These are phyloP conservation scores for Elephantulus edwardii DNA, from an alignment of 2,113 vertebrate genomes.

Conservation along the genomic window DNA sequence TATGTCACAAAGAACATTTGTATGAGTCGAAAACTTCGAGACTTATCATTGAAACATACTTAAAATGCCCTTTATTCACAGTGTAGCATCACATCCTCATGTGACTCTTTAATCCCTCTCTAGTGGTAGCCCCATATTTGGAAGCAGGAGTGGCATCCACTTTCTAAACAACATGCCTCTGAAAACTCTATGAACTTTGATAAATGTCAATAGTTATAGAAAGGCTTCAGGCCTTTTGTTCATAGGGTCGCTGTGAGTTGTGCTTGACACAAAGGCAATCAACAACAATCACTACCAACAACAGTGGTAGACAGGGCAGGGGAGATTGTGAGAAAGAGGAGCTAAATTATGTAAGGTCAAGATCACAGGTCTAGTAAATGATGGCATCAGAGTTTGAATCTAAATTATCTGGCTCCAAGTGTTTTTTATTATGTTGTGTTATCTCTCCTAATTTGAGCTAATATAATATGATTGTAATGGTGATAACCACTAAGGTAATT, in stretches of 20 bases:
- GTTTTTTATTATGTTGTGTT: not conserved
- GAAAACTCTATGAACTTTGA: too few relatives aligned
- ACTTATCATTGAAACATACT: not conserved
- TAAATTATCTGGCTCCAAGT: not conserved
- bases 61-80: not conserved
- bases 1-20: slow-evolving; percentile 43
- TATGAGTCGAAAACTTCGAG: not conserved
- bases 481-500: not conserved
- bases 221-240: too few relatives aligned
- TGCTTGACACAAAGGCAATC: too few relatives aligned
- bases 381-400: not conserved
- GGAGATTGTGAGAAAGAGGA: not conserved
- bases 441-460: not conserved
- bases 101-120: not conserved
- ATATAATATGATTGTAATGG: not conserved
- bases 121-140: too few relatives aligned
- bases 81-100: not conserved
- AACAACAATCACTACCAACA: too few relatives aligned
- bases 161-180: too few relatives aligned
- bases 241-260: too few relatives aligned
- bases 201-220: too few relatives aligned
- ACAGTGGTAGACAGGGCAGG: not conserved
- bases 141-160: too few relatives aligned
- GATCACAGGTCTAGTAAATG: not conserved
- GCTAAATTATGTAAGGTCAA: not conserved